phyloP scores from a whole-genome alignment of 30 jellyfish, hydroid and myxozoan genomes.

The Aurelia aurita region DNA sequence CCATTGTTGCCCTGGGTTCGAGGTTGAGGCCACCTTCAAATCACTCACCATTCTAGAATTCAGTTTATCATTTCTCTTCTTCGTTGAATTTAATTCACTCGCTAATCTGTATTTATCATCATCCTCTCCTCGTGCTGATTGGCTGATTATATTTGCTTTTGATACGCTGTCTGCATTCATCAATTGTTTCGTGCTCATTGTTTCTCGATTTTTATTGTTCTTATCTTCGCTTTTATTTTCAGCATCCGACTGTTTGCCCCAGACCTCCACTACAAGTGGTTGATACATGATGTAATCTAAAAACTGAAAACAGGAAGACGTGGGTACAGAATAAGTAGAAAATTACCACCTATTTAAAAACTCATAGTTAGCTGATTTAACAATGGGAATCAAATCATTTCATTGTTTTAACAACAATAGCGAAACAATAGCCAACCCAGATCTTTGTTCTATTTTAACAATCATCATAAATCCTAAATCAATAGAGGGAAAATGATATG shows the following conservation, averaged over 20 bases:
- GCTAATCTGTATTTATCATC: conserved; percentile 70
- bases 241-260: conserved; percentile 92
- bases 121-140: conserved; percentile 58
- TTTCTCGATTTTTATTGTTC: conserved; percentile 15
- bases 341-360: too few relatives aligned
- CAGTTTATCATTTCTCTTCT: conserved; percentile 88
- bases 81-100: conserved; percentile 74
- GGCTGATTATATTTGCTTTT: conserved; percentile 20
- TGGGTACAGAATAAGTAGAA: too few relatives aligned
- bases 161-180: conserved; percentile 85
- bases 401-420: too few relatives aligned
- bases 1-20: too few relatives aligned
- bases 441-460: too few relatives aligned
- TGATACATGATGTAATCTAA: conserved; percentile 80
- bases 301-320: conserved; percentile 17
- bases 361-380: too few relatives aligned
- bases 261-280: conserved; percentile 87
- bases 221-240: conserved; percentile 17
- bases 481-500: too few relatives aligned
- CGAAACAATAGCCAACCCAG: too few relatives aligned
- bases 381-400: too few relatives aligned
- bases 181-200: conserved; percentile 88
- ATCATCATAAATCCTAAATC: too few relatives aligned
- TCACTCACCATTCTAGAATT: conserved; percentile 70
- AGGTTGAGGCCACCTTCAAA: too few relatives aligned